Base-by-base conservation (phyloP, 2,113 vertebrate species). In the Sciurus niger region DNA sequence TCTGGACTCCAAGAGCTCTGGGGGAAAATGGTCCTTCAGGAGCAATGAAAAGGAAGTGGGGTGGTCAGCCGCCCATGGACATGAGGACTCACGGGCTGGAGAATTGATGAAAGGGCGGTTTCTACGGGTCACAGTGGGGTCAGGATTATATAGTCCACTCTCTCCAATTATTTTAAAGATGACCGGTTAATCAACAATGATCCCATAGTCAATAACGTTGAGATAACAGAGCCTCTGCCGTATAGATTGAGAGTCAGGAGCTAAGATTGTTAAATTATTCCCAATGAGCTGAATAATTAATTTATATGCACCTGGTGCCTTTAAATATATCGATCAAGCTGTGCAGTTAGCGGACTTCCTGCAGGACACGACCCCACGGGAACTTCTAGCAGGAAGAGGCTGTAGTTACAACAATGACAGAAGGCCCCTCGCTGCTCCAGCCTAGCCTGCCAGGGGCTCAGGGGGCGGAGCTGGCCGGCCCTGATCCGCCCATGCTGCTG, bases 341-440 rank as follows among this genome's bases (percentile, higher is more conserved):
- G 63, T 53, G 65, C 83, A 70, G 28, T 67, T 53, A 86, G 58
- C 67, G 40, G 74, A 60, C 67, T 87, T 72, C 83, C 67, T 85
- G 18, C 67, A 68, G 40, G 93, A 67, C 32, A 1, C 84, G 77
- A 95, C 89, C 93, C 74, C 18, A 11, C 0, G 58, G 48, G 48
- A 40, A 77, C 63, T 17, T 73, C 65, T 84, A 58, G 93, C 89
- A 80, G 93, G 78, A 97, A 96, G 85, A 80, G 73, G 63, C 78
- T 84, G 79, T 30, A 24, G 77, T 6, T 34, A 65, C 37, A 91
- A 77, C 84, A 80, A 84, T 88, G 94, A 72, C 65, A 12, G 94
- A 92, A 96, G 72, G 8, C 32, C 22, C 30, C 30, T 8, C 16
- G 46, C 16, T 32, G 46, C 96, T 89, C 43, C 73, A 83, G 37